Evolutionary conservation across 2,888 invertebrate genomes (phyloP).

Genomic region (Diaphora mendica): DNA sequence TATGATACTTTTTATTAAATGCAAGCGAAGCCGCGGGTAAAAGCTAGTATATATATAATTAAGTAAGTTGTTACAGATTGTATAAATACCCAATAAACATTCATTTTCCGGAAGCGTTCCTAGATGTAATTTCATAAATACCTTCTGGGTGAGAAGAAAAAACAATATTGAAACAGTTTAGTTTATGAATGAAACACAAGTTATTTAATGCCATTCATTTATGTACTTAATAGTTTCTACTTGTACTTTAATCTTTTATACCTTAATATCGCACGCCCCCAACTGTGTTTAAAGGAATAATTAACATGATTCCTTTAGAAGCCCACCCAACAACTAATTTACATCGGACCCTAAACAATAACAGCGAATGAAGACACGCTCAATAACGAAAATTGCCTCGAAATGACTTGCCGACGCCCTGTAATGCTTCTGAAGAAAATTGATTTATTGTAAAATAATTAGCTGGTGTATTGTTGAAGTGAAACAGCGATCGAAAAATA

Average conservation of each 20-base stretch:
- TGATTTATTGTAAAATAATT: conserved; percentile 65
- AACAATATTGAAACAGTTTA: neutral
- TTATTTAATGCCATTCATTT: neutral
- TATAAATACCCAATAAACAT: too few relatives aligned
- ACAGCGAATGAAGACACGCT: conserved; percentile 69
- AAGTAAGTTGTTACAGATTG: too few relatives aligned
- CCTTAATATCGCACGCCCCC: conserved; percentile 36
- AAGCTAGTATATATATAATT: too few relatives aligned
- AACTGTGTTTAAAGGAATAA: conserved; percentile 60
- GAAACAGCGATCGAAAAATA: conserved; percentile 36
- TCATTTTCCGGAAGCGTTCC: too few relatives aligned
- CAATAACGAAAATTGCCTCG: conserved; percentile 71
- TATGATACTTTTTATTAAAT: too few relatives aligned
- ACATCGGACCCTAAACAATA: conserved; percentile 74
- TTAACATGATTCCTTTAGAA: conserved; percentile 68
- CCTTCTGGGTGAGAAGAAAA: neutral
- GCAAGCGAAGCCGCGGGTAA: too few relatives aligned
- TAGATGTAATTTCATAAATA: too few relatives aligned
- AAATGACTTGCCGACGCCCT: conserved; percentile 64
- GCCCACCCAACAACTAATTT: conserved; percentile 69
- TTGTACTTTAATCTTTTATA: conserved; percentile 36
- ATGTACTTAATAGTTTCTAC: neutral
- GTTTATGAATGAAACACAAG: neutral
- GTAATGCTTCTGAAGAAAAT: conserved; percentile 58
- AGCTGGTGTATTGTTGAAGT: conserved; percentile 48